These are phyloP conservation scores for Macrosoma leucophasiata DNA, from an alignment of 2,888 invertebrate genomes.

Conservation along the genomic window DNA sequence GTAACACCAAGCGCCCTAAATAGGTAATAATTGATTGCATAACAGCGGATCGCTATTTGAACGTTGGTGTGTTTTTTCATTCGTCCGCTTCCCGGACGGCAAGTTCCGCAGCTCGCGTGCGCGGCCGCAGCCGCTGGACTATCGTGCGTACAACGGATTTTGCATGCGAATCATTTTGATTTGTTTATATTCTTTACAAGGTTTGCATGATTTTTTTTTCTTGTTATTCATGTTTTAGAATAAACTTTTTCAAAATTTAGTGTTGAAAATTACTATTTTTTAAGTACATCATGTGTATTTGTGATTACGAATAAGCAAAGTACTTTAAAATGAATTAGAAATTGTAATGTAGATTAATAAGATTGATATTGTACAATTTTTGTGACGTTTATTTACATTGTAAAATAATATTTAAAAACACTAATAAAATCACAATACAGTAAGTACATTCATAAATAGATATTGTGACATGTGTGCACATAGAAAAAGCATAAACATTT, in stretches of 20 bases:
- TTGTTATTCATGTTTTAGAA: constrained; percentile 3
- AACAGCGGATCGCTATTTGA: constrained; percentile 36
- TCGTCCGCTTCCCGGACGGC: constrained; percentile 64
- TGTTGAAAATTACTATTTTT: no score
- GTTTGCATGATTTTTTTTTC: no score
- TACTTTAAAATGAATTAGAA: no score
- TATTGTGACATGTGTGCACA: no score
- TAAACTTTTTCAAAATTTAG: no score
- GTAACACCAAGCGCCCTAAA: no score
- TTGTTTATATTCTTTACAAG: no score
- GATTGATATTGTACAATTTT: not conserved
- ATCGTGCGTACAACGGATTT: constrained; percentile 4
- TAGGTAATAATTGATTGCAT: constrained; percentile 29
- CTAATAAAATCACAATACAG: constrained; percentile 9
- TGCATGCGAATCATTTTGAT: constrained; percentile 1
- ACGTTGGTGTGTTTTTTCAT: constrained; percentile 39
- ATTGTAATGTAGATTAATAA: not conserved
- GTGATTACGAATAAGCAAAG: no score
- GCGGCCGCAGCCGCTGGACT: constrained; percentile 28
- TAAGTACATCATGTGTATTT: no score
- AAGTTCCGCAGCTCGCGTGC: constrained; percentile 61
- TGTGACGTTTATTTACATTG: not conserved
- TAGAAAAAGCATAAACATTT: no score
- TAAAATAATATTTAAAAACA: not conserved
- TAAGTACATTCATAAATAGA: no score